Conservation (phyloP, 2,113 vertebrate species). For the Notarius lentiginosus region DNA sequence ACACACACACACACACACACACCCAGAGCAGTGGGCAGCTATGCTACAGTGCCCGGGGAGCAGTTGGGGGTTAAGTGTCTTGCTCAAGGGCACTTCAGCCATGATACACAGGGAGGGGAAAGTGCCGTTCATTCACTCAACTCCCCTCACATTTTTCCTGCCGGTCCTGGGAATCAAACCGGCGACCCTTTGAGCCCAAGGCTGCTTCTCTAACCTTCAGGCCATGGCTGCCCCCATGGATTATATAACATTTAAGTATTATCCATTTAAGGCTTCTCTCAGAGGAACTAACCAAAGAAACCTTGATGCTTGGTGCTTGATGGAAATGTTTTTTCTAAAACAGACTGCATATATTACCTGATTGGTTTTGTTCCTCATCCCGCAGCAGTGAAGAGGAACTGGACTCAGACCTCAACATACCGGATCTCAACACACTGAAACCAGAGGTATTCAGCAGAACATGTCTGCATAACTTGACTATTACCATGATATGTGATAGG, state of each 20-base stretch:
- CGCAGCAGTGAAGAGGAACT: conserved; percentile 43
- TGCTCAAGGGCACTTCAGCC: too few species aligned
- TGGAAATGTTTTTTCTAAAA: neutral
- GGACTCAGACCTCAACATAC: conserved; percentile 33
- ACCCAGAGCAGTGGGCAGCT: too few species aligned
- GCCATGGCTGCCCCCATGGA: neutral
- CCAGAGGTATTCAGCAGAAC: conserved; percentile 14
- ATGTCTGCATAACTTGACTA: neutral
- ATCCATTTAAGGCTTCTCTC: neutral
- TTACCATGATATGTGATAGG: neutral
- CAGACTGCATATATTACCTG: neutral
- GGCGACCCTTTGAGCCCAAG: too few species aligned
- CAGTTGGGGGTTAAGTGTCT: too few species aligned
- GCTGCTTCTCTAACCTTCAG: too few species aligned
- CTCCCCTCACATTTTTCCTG: too few species aligned
- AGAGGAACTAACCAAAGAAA: neutral
- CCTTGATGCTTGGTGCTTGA: neutral
- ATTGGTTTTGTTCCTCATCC: neutral
- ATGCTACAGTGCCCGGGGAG: too few species aligned
- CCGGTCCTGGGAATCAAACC: too few species aligned
- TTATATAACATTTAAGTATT: neutral
- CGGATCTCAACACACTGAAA: neutral
- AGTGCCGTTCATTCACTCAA: too few species aligned
- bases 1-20: too few species aligned
- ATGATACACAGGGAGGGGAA: too few species aligned